Percentiles rank a stretch among this genome's conserved stretches.
Evolutionary conservation across 2,113 vertebrate genomes (phyloP).

Genomic region (western clawed frog (Xenopus tropicalis)): DNA sequence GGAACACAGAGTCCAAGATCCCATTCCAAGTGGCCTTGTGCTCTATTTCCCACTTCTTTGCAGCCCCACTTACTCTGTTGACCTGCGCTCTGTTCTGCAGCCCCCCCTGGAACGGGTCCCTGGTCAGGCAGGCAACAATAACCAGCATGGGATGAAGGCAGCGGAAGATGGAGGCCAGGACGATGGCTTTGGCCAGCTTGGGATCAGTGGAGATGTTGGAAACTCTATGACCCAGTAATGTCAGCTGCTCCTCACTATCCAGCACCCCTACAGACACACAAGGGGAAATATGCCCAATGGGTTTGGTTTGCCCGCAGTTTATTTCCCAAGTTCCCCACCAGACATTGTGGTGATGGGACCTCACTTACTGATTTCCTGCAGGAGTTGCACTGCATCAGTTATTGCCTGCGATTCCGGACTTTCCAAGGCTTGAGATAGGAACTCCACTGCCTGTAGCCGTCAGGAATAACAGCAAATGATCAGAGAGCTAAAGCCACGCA

Average conservation of each 20-base stretch:
- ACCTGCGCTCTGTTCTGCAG: constrained; percentile 81
- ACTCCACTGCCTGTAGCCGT: constrained; percentile 78
- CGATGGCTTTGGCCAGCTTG: constrained; percentile 86
- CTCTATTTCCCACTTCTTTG: too few species aligned
- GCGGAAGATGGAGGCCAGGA: constrained; percentile 83
- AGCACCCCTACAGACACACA: constrained; percentile 72
- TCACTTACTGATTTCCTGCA: constrained; percentile 85
- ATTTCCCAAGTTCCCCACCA: too few species aligned
- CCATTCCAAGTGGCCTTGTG: too few species aligned
- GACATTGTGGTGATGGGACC: too few species aligned
- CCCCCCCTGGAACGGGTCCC: constrained; percentile 92
- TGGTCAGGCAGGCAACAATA: constrained; percentile 86
- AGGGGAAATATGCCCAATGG: not conserved
- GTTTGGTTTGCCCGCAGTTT: too few species aligned
- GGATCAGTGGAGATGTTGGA: constrained; percentile 89
- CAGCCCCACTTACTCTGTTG: constrained; percentile 75
- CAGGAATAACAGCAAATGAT: not conserved
- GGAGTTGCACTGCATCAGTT: constrained; percentile 75
- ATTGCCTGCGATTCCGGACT: constrained; percentile 82
- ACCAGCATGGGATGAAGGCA: constrained; percentile 85
- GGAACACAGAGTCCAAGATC: too few species aligned
- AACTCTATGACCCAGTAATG: constrained; percentile 82
- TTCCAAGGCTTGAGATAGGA: constrained; percentile 91
- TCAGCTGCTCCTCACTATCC: constrained; percentile 80
- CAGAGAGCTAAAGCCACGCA: not conserved